Base-by-base conservation (phyloP, 1,140 invertebrate species). In the Rhagoletis zephyria region DNA sequence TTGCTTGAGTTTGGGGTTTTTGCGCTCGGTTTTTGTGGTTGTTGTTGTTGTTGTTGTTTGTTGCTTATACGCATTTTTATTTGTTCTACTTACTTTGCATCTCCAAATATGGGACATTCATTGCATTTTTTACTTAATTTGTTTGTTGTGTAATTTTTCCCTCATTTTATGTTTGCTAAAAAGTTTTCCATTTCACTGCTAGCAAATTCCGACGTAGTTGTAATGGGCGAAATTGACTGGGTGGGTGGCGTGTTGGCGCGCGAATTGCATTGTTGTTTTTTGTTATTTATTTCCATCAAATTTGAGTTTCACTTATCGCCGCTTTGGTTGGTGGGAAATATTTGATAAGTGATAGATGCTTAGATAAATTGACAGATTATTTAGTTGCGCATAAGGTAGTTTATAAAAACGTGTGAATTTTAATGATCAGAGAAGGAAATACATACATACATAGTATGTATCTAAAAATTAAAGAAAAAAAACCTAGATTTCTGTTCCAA, bases 1-100 rank as follows among this genome's bases (percentile, higher is more conserved):
- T 2, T n/a, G 64, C 16, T 30, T 30, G 30, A 0, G 30, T 30
- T 30, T 1, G 30, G 30, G 30, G 0, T 30, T 63, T 7, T 14
- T 63, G 61, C 61, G 12, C 5, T 63, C 9, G 5, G 30, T 63
- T 63, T 9, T 56, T 45, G 85, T 85, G 5, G 9, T 59, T 86
- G 42, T 61, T 9, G n/a, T 51, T 67, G 45, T 40, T 48, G 14
- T 9, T 85, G 2, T 70, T 45, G 19, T 45, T 3, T 67, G 67
- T 48, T 42, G n/a, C 74, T 19, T n/a, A 56, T 56, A 81, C 74
- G 74, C 74, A 81, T 81, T 16, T 56, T 81, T 81, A 81, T 81
- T 56, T 81, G 74, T 56, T 81, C 48, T 81, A 81, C 74, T 81
- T 81, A 81, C 48, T 59, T 81, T 19, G 48, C 74, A 51, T n/a